phyloP scores from a whole-genome alignment of 2,888 invertebrate genomes.

The Chrysolina haemoptera region DNA sequence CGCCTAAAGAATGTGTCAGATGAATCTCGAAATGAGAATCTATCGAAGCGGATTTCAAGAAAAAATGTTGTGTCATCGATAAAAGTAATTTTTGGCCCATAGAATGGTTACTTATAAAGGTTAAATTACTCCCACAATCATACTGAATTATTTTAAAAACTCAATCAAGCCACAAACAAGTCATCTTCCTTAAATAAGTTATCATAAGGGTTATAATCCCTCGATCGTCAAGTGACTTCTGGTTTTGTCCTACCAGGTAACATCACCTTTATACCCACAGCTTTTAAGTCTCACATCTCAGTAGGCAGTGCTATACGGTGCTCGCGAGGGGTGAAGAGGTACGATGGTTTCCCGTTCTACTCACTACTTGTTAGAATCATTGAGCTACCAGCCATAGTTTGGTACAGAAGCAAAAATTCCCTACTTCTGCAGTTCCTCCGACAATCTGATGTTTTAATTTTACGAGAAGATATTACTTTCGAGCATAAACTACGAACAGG shows the following conservation, averaged over 20 bases:
- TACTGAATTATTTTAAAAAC: slow-evolving; percentile 61
- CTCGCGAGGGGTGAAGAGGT: slow-evolving; percentile 61
- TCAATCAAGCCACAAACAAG: slow-evolving; percentile 59
- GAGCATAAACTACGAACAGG: slow-evolving; percentile 28
- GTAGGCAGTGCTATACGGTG: slow-evolving; percentile 62
- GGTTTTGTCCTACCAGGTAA: slow-evolving; percentile 61
- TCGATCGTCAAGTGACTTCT: slow-evolving; percentile 61
- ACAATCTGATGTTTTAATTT: slow-evolving; percentile 18
- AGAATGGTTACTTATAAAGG: slow-evolving; percentile 8
- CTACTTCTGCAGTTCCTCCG: slow-evolving; percentile 46
- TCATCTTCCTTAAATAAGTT: slow-evolving; percentile 41
- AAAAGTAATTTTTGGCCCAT: slow-evolving; percentile 20
- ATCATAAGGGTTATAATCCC: slow-evolving; percentile 57
- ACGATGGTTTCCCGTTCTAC: slow-evolving; percentile 66
- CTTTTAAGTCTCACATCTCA: slow-evolving; percentile 61
- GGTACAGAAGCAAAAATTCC: slow-evolving; percentile 68
- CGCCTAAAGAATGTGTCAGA: neutral
- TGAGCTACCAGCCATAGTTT: slow-evolving; percentile 70
- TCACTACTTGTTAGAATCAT: slow-evolving; percentile 69
- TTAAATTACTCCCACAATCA: slow-evolving; percentile 44
- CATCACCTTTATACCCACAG: slow-evolving; percentile 62
- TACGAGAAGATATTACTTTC: slow-evolving; percentile 24
- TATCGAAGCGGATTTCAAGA: neutral
- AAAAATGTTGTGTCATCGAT: slow-evolving; percentile 14
- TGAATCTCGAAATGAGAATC: neutral